These are phyloP conservation scores for Xylophagus ater DNA, from an alignment of 2,888 invertebrate genomes.

Conservation along the genomic window DNA sequence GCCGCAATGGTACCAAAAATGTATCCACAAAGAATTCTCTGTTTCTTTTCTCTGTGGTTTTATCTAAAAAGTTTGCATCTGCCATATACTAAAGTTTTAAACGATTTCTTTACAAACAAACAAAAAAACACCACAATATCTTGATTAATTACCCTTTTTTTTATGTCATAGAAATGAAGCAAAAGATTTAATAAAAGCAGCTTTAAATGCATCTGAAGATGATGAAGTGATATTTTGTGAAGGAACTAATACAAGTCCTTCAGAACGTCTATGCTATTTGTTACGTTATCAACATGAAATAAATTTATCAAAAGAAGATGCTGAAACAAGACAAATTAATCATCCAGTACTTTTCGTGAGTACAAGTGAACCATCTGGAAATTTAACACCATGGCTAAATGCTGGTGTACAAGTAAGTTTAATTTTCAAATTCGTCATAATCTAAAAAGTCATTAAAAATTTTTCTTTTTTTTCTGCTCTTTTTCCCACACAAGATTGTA, in stretches of 20 bases:
- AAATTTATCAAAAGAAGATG: neutral
- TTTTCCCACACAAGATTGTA: slow-evolving; percentile 48
- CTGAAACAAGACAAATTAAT: slow-evolving; percentile 2
- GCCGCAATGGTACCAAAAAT: no score
- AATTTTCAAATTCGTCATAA: slow-evolving; percentile 1
- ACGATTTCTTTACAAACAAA: neutral
- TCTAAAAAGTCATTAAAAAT: slow-evolving; percentile 8
- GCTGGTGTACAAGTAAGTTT: slow-evolving; percentile 57
- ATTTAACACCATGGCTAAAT: slow-evolving; percentile 74
- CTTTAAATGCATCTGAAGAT: slow-evolving; percentile 68
- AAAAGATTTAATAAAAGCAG: slow-evolving; percentile 62
- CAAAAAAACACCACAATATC: no score
- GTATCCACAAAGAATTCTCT: no score
- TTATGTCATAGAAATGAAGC: slow-evolving; percentile 70
- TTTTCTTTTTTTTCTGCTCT: slow-evolving; percentile 6
- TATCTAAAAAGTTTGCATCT: neutral
- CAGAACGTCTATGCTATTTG: slow-evolving; percentile 18
- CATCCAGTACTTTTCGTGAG: slow-evolving; percentile 38
- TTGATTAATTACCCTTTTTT: slow-evolving; percentile 9
- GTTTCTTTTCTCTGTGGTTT: no score
- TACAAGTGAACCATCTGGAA: slow-evolving; percentile 64
- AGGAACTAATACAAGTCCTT: slow-evolving; percentile 15
- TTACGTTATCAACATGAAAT: slow-evolving; percentile 8
- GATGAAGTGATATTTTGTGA: slow-evolving; percentile 62
- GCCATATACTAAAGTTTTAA: neutral